phyloP scores from a whole-genome alignment of 1,140 invertebrate species.

The Cydia pomonella region DNA sequence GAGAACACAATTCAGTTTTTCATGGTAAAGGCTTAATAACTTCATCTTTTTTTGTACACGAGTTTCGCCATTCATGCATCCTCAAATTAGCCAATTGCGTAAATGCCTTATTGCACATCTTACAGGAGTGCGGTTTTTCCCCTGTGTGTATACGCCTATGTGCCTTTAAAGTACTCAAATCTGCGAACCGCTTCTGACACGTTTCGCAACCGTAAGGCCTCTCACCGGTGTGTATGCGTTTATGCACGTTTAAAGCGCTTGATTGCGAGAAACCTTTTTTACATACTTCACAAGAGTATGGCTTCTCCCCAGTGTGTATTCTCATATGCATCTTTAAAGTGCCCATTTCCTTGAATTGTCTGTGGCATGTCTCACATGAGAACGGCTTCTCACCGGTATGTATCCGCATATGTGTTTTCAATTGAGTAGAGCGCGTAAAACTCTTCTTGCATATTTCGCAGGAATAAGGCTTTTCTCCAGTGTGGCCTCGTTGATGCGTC shows the following conservation, averaged over 20 bases:
- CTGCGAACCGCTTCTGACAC: background rate
- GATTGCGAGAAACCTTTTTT: slow-evolving; percentile 1
- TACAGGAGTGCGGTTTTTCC: slow-evolving; percentile 9
- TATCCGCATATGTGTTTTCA: background rate
- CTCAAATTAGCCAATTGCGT: slow-evolving; percentile 7
- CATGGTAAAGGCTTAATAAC: background rate
- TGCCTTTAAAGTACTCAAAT: slow-evolving; percentile 4
- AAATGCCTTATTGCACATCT: background rate
- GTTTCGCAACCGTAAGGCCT: background rate
- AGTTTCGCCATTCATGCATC: background rate
- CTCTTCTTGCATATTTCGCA: background rate
- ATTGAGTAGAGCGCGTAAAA: background rate
- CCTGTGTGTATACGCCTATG: slow-evolving; percentile 10
- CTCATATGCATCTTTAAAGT: background rate
- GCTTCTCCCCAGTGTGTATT: background rate
- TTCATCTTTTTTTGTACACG: background rate
- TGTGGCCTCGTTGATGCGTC: background rate
- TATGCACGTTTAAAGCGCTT: background rate
- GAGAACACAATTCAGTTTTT: background rate
- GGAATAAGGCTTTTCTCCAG: background rate
- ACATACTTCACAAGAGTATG: background rate
- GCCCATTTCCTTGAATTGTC: background rate
- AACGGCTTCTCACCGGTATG: background rate
- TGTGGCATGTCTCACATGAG: background rate
- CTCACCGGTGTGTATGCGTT: slow-evolving; percentile 8